Evolutionary conservation across 92 coral and sea anemone genomes (phyloP).

Genomic region (Micromussa lordhowensis): DNA sequence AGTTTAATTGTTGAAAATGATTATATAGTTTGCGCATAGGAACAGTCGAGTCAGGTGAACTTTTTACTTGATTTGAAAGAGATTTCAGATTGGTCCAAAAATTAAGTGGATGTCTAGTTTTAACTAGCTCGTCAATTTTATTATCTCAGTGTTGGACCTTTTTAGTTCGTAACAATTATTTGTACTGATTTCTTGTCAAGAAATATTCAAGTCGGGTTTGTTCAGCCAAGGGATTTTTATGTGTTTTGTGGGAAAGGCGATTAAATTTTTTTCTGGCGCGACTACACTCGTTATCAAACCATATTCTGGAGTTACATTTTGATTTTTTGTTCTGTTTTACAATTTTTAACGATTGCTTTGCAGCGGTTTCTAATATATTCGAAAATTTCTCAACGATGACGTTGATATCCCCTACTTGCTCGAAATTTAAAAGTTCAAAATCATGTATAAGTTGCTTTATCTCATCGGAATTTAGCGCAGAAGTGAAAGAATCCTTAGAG

Average conservation of each 20-base stretch:
- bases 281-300: conserved; percentile 27
- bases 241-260: conserved; percentile 26
- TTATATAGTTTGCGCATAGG: conserved; percentile 32
- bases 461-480: too few relatives aligned
- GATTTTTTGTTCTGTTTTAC: conserved; percentile 34
- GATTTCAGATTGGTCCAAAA: conserved; percentile 26
- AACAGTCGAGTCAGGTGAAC: conserved; percentile 15
- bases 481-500: too few relatives aligned
- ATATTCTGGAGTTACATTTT: conserved; percentile 20
- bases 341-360: conserved; percentile 26
- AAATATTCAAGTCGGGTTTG: conserved; percentile 19
- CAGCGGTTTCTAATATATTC: conserved; percentile 26
- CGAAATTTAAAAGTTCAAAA: conserved; percentile 31
- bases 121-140: too few relatives aligned
- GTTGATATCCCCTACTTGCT: conserved; percentile 36
- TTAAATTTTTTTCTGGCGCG: too few relatives aligned
- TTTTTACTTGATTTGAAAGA: conserved; percentile 22
- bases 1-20: conserved; percentile 16
- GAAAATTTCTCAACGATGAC: conserved; percentile 21
- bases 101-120: too few relatives aligned
- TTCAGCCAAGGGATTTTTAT: conserved; percentile 22
- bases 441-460: conserved; percentile 26
- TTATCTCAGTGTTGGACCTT: too few relatives aligned
- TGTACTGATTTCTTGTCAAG: conserved; percentile 9
- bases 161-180: conserved; percentile 14